phyloP scores from a whole-genome alignment of 2,888 invertebrate species.

The Congeria kusceri region DNA sequence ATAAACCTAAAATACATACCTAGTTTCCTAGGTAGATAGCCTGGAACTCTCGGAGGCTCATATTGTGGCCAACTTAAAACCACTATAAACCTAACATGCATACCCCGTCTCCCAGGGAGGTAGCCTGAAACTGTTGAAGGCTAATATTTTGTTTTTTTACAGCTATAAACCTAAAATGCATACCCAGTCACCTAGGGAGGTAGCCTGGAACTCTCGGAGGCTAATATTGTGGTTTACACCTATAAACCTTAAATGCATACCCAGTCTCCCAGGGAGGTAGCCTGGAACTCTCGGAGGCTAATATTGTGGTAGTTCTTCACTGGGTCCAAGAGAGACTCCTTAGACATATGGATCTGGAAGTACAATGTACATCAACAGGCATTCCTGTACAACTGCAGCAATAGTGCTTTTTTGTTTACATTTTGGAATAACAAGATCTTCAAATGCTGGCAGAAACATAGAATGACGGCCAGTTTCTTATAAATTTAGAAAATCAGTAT shows the following conservation, averaged over 20 bases:
- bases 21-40: constrained; percentile 58
- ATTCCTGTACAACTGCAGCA: no score
- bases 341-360: constrained; percentile 71
- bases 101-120: constrained; percentile 67
- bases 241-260: constrained; percentile 63
- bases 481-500: no score
- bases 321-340: constrained; percentile 69
- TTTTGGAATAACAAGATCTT: no score
- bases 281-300: constrained; percentile 70
- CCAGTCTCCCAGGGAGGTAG: constrained; percentile 60
- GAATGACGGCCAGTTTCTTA: no score
- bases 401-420: no score
- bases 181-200: constrained; percentile 67
- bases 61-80: no score
- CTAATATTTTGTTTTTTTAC: constrained; percentile 77
- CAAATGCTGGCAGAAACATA: no score
- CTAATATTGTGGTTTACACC: constrained; percentile 78
- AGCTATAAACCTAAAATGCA: no score
- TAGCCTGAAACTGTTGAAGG: constrained; percentile 67
- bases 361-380: no score
- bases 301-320: constrained; percentile 71
- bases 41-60: constrained; percentile 72
- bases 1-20: constrained; percentile 64
- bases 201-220: constrained; percentile 67
- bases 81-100: no score